These are phyloP conservation scores for Aporrectodea caliginosa DNA, from an alignment of 1,140 invertebrate species.

Conservation along the genomic window DNA sequence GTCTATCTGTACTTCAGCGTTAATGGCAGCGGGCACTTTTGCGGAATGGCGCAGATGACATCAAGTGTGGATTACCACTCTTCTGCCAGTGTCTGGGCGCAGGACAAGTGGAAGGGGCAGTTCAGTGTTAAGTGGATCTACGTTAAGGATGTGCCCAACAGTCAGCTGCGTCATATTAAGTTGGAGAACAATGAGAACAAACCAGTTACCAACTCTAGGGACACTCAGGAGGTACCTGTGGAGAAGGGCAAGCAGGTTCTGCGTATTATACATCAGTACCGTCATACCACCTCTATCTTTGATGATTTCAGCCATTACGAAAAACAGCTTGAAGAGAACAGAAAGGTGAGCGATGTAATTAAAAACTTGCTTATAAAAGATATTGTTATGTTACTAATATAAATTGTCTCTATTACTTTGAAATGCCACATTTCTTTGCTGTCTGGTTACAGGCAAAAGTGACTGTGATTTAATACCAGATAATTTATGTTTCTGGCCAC, in stretches of 20 bases:
- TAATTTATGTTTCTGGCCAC: no score
- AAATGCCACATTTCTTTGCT: no score
- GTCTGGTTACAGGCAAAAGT: no score
- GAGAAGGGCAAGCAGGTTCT: conserved; percentile 79
- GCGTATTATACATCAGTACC: conserved; percentile 80
- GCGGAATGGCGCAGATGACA: conserved; percentile 97
- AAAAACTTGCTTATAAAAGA: no score
- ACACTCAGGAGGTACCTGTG: conserved; percentile 93
- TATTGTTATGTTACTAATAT: no score
- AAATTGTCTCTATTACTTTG: no score
- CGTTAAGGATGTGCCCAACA: conserved; percentile 86
- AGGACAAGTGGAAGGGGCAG: conserved; percentile 65
- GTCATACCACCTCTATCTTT: conserved; percentile 91
- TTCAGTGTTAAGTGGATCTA: conserved; percentile 98
- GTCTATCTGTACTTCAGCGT: conserved; percentile 94
- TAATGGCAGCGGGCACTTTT: conserved; percentile 95
- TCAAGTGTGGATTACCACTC: conserved; percentile 80
- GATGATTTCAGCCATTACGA: conserved; percentile 98
- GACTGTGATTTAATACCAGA: no score
- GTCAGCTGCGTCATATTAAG: conserved; percentile 79
- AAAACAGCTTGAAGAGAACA: conserved; percentile 84
- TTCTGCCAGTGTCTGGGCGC: conserved; percentile 62
- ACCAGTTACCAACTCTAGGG: no score
- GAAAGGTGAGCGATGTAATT: no score
- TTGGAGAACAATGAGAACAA: conserved; percentile 97